phyloP scores from a whole-genome alignment of 2,797 vertebrate species.

The Fundulus diaphanus region DNA sequence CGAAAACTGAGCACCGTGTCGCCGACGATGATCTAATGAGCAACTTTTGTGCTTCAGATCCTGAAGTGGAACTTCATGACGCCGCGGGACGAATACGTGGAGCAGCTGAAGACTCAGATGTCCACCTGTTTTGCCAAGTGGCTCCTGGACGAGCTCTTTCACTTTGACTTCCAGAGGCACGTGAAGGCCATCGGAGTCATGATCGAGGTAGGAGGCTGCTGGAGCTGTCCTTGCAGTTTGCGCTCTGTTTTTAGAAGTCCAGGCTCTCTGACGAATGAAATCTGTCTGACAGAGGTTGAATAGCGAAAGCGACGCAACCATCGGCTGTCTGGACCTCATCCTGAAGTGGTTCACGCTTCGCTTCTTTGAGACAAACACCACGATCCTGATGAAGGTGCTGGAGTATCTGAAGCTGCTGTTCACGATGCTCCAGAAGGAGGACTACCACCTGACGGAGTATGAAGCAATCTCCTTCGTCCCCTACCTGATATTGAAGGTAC shows the following conservation, averaged over 20 bases:
- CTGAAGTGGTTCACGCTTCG: slow-evolving; percentile 97
- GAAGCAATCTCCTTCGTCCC: slow-evolving; percentile 96
- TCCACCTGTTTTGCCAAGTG: slow-evolving; percentile 91
- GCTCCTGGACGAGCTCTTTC: slow-evolving; percentile 97
- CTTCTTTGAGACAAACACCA: slow-evolving; percentile 99
- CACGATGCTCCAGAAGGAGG: slow-evolving; percentile 87
- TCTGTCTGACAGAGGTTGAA: slow-evolving; percentile 87
- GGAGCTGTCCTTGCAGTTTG: background rate
- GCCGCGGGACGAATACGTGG: slow-evolving; percentile 95
- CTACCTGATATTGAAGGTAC: slow-evolving; percentile 95
- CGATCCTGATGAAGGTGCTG: slow-evolving; percentile 94
- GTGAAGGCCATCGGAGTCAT: slow-evolving; percentile 94
- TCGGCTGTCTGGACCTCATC: slow-evolving; percentile 93
- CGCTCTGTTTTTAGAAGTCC: too few relatives aligned
- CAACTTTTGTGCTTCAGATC: slow-evolving; percentile 75
- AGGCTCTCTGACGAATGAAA: background rate
- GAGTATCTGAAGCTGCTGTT: slow-evolving; percentile 97
- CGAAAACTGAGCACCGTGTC: background rate
- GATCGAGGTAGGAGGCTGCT: slow-evolving; percentile 86
- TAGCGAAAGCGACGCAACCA: slow-evolving; percentile 90
- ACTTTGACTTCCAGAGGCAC: slow-evolving; percentile 96
- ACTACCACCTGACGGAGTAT: slow-evolving; percentile 94
- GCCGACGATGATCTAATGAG: background rate
- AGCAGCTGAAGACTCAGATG: slow-evolving; percentile 96
- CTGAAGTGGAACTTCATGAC: slow-evolving; percentile 98